phyloP scores from a whole-genome alignment of 2,888 invertebrate genomes.

The Limnephilus auricula region DNA sequence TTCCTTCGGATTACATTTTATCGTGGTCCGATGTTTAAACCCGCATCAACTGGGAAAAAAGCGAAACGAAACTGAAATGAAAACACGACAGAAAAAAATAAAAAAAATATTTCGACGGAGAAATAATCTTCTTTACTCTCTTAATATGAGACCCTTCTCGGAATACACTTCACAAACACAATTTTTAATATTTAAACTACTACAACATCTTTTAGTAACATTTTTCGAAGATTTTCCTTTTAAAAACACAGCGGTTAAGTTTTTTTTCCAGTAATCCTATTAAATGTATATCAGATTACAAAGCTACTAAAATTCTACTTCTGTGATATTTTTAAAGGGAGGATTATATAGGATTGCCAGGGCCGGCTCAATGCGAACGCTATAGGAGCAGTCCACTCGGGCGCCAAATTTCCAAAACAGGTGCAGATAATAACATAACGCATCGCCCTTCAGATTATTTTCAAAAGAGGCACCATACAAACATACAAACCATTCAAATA shows the following conservation, averaged over 20 bases:
- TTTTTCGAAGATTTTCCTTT: background rate
- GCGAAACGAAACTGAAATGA: background rate
- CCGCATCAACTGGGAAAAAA: background rate
- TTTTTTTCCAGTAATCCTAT: background rate
- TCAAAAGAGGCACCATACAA: too few relatives aligned
- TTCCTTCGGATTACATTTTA: background rate
- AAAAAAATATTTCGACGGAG: background rate
- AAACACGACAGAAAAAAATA: background rate
- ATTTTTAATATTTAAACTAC: background rate
- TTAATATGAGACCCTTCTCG: background rate
- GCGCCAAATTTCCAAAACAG: too few relatives aligned
- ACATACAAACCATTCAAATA: too few relatives aligned
- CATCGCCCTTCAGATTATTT: too few relatives aligned
- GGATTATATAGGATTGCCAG: background rate
- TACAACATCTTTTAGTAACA: background rate
- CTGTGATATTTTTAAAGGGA: background rate
- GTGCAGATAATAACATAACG: too few relatives aligned
- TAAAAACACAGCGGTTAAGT: background rate
- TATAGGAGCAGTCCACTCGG: too few relatives aligned
- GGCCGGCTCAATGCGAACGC: too few relatives aligned
- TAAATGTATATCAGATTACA: background rate
- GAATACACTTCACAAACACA: background rate
- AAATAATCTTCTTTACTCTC: background rate
- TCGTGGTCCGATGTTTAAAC: background rate
- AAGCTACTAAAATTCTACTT: background rate